Evolutionary conservation across 2,113 vertebrate species (phyloP), one percentile per base, ranked within the genome.

Genomic region (Fregetta grallaria): DNA sequence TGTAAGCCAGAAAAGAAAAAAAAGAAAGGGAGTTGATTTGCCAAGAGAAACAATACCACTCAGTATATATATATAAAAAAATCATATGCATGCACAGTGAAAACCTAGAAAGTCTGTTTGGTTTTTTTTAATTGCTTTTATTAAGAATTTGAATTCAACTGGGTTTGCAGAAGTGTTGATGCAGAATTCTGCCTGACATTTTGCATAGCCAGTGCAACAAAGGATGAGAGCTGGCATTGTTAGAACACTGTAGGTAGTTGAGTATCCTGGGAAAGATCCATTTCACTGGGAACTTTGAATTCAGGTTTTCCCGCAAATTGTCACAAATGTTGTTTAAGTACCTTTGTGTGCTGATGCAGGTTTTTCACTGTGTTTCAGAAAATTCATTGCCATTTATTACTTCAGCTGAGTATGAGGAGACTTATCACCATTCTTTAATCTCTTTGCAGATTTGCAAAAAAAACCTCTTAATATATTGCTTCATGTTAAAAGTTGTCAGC

Each of bases 401-500:
- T 83, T 93, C 53, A 76, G 73, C 36, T 87, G 66, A 40, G 11
- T 55, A 34, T 65, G 76, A 84, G 23, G 20, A 72, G 49, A 34
- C 10, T 88, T 94, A 29, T 2, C 62, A 66, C 45, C 30, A 2
- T 27, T 70, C 58, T 91, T 70, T 66, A 81, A 70, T 62, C 58
- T 73, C 45, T 89, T 68, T 52, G 17, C 59, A 83, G 67, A n/a
- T 62, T 96, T 90, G 71, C 38, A 38, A 5, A 86, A 65, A 84
- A 93, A 76, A 45, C 0, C 23, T 58, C 22, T 40, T 81, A 76
- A 87, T 90, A 45, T 47, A 50, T 45, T 68, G 29, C 62, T 73
- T 83, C 49, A 19, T 73, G 34, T 75, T 90, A 32, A 80, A 87
- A 95, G 53, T 72, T 92, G 76, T 92, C 92, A 92, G 84, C 55